Conservation (phyloP, 1,140 invertebrate species). For the Hyposmocoma kahamanoa region DNA sequence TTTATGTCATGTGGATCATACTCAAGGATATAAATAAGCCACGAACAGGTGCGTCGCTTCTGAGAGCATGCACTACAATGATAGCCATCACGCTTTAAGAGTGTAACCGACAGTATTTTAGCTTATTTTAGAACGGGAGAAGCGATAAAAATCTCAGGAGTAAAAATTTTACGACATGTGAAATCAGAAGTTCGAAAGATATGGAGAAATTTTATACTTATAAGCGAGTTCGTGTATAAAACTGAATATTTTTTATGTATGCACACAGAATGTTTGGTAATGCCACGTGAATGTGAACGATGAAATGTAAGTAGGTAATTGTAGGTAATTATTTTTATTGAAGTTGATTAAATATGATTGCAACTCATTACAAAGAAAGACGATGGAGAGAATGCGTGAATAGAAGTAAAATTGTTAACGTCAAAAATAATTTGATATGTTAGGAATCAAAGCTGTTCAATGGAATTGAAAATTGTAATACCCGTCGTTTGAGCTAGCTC, state of each 20-base stretch:
- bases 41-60: constrained; percentile 31
- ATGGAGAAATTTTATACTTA: constrained; percentile 28
- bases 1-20: constrained; percentile 5
- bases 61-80: constrained; percentile 28
- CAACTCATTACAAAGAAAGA: too few species aligned
- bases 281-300: background rate
- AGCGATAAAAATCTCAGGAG: constrained; percentile 27
- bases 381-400: too few species aligned
- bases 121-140: constrained; percentile 22
- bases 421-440: too few species aligned
- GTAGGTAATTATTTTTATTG: too few species aligned
- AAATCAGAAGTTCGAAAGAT: constrained; percentile 28
- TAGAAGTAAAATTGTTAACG: too few species aligned
- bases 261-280: background rate
- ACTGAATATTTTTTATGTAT: constrained; percentile 23
- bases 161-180: constrained; percentile 32
- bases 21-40: constrained; percentile 30
- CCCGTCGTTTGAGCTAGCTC: too few species aligned
- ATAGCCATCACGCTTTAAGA: constrained; percentile 19
- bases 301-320: too few species aligned
- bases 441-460: too few species aligned
- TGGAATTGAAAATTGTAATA: too few species aligned
- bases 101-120: constrained; percentile 19
- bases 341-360: too few species aligned
- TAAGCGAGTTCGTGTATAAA: constrained; percentile 24